Evolutionary conservation across 2,113 vertebrate species (phyloP), one percentile per base, ranked within the genome.

Genomic region (Coptodon rendalli): DNA sequence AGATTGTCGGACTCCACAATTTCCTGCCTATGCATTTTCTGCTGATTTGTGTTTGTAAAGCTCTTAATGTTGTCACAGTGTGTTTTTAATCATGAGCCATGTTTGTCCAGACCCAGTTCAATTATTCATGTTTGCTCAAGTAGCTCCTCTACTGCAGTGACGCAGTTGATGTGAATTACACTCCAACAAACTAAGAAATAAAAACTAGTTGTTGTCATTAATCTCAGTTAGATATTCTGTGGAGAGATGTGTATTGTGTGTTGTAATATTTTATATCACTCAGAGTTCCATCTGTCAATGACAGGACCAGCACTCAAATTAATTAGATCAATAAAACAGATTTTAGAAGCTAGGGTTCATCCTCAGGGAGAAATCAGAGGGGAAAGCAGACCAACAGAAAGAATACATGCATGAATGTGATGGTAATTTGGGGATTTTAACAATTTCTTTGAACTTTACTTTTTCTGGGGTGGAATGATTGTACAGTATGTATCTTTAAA

Each of bases 31-130:
- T 12, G 50, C 19, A 2, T 27, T 87, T 29, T 78, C 38, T 38
- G 53, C 66, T 36, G 73, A 80, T 90, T 86, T 43, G 63, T 82
- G 56, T 86, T 93, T 78, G 40, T 59, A 3, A 6, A 73, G 36
- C 27, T 56, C 59, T 81, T 84, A 82, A 81, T 89, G 73, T 90
- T 92, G 90, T 81, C 87, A 80, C 82, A 43, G 86, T 91, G 34
- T 80, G 80, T 88, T 92, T 91, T 90, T 90, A 92, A 92, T 93
- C 85, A 83, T 5, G 56, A 82, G 29, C 40, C 1, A 17, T 88
- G 86, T 92, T 94, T 92, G 90, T 91, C 78, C 87, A 82, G 84
- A 85, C 82, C 59, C 68, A 10, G 52, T 91, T 94, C 68, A 92
- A 90, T 91, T 93, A 91, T 90, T 91, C 57, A 7, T 88, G 80